Evolutionary conservation across 1,140 invertebrate species (phyloP), one percentile per base, ranked within the genome.

Genomic region (Cephus cinctus): DNA sequence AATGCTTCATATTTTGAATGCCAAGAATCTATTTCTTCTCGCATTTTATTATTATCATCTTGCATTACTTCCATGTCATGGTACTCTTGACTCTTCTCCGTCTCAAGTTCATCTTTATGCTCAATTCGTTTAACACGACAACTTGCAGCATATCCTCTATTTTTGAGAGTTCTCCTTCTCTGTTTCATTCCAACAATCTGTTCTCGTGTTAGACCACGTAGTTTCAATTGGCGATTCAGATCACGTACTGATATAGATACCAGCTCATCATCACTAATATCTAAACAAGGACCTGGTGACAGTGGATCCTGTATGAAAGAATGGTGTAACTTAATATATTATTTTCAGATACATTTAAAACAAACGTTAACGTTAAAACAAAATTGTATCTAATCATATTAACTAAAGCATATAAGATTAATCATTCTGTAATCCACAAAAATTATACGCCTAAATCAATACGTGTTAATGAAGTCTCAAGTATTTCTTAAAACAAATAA

Each of bases 121-220:
- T 94, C 91, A 34, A 95, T 92, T 22, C 94, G 76, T 71, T 96
- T 96, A 32, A 94, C 94, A 0, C 93, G 84, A 65, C 92, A 96
- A 57, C 90, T 94, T 2, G 93, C 93, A 1, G 93, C 93, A 65
- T 96, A 96, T 1, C 93, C 93, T 51, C 93, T 80, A 69, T 96
- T 96, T 67, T 96, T 96, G 0, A 96, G 69, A 0, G 93, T 96
- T 25, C 93, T 72, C 19, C 93, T 74, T 11, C 93, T 78, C 61
- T 96, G 93, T 66, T 96, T 96, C 91, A 96, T 94, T 5, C 87
- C 82, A 25, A 92, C 85, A 55, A 96, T 94, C 63, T 96, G 90
- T 38, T 94, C 89, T 34, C 90, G 73, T 1, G 86, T 86, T 0
- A 95, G 71, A 1, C 92, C 92, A 47, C 91, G 80, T 62, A 93